Evolutionary conservation across 2,113 vertebrate genomes (phyloP), one percentile per base, ranked within the genome.

Genomic region (Lates calcarifer): DNA sequence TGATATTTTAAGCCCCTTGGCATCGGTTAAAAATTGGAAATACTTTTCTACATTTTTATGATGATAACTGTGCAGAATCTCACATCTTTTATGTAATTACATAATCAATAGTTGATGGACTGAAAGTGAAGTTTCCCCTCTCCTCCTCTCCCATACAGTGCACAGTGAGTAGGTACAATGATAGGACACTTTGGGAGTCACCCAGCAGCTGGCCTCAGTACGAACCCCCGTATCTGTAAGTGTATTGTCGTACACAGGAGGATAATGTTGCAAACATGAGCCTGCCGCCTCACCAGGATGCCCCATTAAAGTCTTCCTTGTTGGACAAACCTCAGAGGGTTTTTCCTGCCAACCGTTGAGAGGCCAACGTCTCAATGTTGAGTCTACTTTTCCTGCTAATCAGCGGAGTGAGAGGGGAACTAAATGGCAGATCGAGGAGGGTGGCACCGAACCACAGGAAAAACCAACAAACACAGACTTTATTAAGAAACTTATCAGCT

Each of bases 301-400:
- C 39, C 77, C 57, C 72, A 72, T 86, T 84, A 77, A 88, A 62
- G 49, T 83, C 79, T 82, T 80, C 71, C 53, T 58, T 60, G 75
- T 76, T 77, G 80, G 62, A 80, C 74, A 66, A 63, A 69, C 75
- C 69, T 53, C 57, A 77, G 65, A 82, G 69, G 81, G 43, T 26
- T 69, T 56, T 83, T 77, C 60, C 77, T 82, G 73, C 62, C 65
- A 29, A 28, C 56, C 66, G 66, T 64, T 35, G 1, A 81, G 35
- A 77, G 79, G 73, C 70, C 57, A 43, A 5, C 41, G 5, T 74
- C 78, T 57, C 35, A 62, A 37, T 31, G 64, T 81, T 79, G 53
- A 82, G 72, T 74, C 56, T 77, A 41, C 75, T 76, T 72, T 67
- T 87, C 74, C 74, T 88, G 74, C 74, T 83, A 86, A 85, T 88